A percentile compares a stretch with the other conserved stretches of the same genome.
Conservation (phyloP, 2,113 vertebrate species). For the Pseudolaguvia tuberculata region DNA sequence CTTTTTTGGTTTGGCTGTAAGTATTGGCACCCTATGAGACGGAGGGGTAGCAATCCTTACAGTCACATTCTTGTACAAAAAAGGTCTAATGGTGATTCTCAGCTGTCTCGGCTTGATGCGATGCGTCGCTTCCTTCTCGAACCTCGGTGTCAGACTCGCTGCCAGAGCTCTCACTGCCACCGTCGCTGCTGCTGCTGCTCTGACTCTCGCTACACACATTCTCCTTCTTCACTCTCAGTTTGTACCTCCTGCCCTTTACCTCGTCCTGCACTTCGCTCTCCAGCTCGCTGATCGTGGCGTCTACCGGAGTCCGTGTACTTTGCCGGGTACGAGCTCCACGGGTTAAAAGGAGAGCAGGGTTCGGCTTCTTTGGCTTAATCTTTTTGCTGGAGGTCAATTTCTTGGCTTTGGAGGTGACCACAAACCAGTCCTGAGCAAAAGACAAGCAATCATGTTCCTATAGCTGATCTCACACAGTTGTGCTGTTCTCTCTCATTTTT, state of each 20-base stretch:
- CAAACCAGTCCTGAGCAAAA: constrained; percentile 83
- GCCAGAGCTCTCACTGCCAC: constrained; percentile 55
- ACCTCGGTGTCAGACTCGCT: constrained; percentile 59
- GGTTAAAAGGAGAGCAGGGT: constrained; percentile 57
- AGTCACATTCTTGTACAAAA: neutral
- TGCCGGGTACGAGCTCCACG: constrained; percentile 49
- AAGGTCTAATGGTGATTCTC: constrained; percentile 29
- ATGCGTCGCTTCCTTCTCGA: constrained; percentile 55
- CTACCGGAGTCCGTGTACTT: constrained; percentile 21
- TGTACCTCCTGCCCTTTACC: constrained; percentile 42
- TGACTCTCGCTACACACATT: constrained; percentile 49
- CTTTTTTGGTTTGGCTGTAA: no score
- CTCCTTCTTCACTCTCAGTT: constrained; percentile 37
- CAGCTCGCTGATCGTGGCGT: neutral
- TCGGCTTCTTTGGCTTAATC: constrained; percentile 75
- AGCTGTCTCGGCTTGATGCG: constrained; percentile 27
- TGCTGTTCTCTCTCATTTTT: no score
- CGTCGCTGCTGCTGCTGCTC: constrained; percentile 52
- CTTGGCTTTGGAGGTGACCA: constrained; percentile 74
- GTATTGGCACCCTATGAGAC: no score
- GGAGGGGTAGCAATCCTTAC: no score
- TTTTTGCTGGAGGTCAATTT: constrained; percentile 82
- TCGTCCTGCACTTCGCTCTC: constrained; percentile 44
- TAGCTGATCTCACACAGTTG: neutral
- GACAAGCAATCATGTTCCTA: constrained; percentile 9